Percentiles rank a stretch among this genome's conserved stretches.
These are phyloP conservation scores for Pseudococcus jackbeardsleyi DNA, from an alignment of 2,888 invertebrate species.

Conservation along the genomic window DNA sequence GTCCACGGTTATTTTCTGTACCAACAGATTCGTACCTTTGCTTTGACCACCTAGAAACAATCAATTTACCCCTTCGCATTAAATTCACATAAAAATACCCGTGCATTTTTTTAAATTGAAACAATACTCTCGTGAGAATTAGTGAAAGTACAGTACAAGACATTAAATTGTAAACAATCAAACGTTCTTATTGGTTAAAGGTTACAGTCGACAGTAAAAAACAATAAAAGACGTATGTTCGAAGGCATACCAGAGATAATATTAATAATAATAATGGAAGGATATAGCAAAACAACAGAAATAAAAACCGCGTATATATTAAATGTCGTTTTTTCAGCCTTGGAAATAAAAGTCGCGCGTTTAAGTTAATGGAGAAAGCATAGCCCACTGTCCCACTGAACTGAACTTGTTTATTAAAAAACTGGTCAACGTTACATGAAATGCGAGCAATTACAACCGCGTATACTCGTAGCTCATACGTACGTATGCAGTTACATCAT, in stretches of 20 bases:
- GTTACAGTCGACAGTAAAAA: constrained; percentile 34
- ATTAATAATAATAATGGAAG: constrained; percentile 7
- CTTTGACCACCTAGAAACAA: not conserved
- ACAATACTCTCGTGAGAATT: constrained; percentile 20
- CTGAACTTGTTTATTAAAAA: constrained; percentile 59
- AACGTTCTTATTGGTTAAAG: constrained; percentile 49
- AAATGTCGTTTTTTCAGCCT: constrained; percentile 54
- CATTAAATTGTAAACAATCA: constrained; percentile 29
- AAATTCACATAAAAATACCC: not conserved
- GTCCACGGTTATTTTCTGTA: no score
- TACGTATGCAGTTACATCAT: constrained; percentile 32
- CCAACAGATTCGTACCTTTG: no score
- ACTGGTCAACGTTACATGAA: constrained; percentile 58
- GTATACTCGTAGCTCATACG: not conserved
- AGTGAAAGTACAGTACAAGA: constrained; percentile 7
- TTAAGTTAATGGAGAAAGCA: constrained; percentile 59
- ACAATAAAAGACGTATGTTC: not conserved
- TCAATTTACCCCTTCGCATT: not conserved
- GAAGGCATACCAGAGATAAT: not conserved
- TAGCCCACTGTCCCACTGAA: constrained; percentile 54
- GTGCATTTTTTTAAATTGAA: not conserved
- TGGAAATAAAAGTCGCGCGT: constrained; percentile 52
- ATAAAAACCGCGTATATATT: constrained; percentile 9
- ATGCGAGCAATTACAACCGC: constrained; percentile 54
- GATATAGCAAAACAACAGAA: not conserved